Evolutionary conservation across 2,888 invertebrate species (phyloP).

Genomic region (Euphydryas editha): DNA sequence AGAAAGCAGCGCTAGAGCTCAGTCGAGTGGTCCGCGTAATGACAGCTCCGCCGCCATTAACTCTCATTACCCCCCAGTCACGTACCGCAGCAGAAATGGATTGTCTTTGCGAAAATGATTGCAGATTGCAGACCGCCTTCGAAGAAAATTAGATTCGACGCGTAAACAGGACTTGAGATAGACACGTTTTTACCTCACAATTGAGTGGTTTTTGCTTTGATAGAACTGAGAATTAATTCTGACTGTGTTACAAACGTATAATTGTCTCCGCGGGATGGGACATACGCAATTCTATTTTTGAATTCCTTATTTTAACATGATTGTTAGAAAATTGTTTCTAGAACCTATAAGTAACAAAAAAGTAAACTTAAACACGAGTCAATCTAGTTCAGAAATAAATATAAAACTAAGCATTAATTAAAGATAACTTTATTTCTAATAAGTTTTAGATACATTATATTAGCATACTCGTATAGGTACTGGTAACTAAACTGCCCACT

Average conservation of each 20-base stretch:
- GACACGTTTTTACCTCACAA: slow-evolving; percentile 36
- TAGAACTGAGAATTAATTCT: slow-evolving; percentile 13
- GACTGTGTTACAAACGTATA: background rate
- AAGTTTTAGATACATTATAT: too few species aligned
- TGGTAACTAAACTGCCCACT: too few species aligned
- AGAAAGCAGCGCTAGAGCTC: slow-evolving; percentile 49
- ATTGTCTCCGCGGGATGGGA: slow-evolving; percentile 3
- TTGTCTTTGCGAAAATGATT: slow-evolving; percentile 83
- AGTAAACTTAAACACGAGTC: background rate
- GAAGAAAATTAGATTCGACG: slow-evolving; percentile 79
- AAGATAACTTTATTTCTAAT: too few species aligned
- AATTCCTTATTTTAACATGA: background rate
- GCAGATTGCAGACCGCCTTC: slow-evolving; percentile 79
- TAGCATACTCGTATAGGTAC: too few species aligned
- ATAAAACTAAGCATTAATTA: too few species aligned
- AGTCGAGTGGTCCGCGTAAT: slow-evolving; percentile 64
- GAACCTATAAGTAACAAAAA: too few species aligned
- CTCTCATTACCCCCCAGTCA: slow-evolving; percentile 80
- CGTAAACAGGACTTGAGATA: slow-evolving; percentile 69
- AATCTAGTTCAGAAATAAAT: too few species aligned
- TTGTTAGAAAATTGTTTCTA: background rate
- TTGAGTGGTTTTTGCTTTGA: slow-evolving; percentile 23
- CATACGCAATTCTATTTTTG: background rate
- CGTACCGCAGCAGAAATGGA: slow-evolving; percentile 81
- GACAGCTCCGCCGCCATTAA: slow-evolving; percentile 75